Percentiles rank a stretch among this genome's conserved stretches.
Evolutionary conservation across 1,140 invertebrate genomes (phyloP).

Genomic region (Luehdorfia chinensis): DNA sequence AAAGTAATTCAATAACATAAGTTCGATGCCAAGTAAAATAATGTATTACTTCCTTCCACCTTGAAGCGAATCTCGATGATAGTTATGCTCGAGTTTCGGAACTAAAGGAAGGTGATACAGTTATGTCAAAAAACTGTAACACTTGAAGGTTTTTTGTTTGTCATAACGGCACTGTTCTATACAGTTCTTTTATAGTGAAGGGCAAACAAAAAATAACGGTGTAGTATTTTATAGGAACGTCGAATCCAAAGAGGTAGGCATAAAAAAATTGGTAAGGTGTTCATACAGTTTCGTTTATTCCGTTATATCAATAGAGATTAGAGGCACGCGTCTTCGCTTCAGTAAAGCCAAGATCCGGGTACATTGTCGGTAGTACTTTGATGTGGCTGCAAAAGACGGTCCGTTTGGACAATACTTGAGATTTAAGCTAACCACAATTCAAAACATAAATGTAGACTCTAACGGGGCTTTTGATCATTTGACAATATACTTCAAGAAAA

Average conservation of each 20-base stretch:
- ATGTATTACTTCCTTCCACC: slow-evolving; percentile 75
- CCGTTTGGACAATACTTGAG: slow-evolving; percentile 34
- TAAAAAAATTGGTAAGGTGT: slow-evolving; percentile 68
- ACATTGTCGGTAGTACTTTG: slow-evolving; percentile 62
- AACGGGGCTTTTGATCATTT: background rate
- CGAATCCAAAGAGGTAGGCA: slow-evolving; percentile 32
- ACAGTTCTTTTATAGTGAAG: slow-evolving; percentile 54
- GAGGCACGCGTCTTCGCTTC: slow-evolving; percentile 62
- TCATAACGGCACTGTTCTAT: slow-evolving; percentile 57
- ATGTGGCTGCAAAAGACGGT: slow-evolving; percentile 67
- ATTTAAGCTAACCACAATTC: background rate
- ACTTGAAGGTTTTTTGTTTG: slow-evolving; percentile 57
- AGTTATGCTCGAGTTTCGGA: slow-evolving; percentile 39
- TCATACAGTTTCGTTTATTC: slow-evolving; percentile 52
- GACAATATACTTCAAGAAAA: too few species aligned
- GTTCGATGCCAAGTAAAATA: slow-evolving; percentile 61
- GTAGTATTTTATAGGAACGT: slow-evolving; percentile 65
- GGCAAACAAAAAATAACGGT: slow-evolving; percentile 51
- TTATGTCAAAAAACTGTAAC: slow-evolving; percentile 73
- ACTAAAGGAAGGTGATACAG: slow-evolving; percentile 56
- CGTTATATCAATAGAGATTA: slow-evolving; percentile 75
- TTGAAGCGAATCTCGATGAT: slow-evolving; percentile 43
- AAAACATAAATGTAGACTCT: background rate
- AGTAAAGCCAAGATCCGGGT: slow-evolving; percentile 36
- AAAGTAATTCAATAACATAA: slow-evolving; percentile 76